Percentiles rank a stretch among this genome's conserved stretches.
Conservation (phyloP, 1,140 invertebrate genomes). For the Heliconius melpomene region DNA sequence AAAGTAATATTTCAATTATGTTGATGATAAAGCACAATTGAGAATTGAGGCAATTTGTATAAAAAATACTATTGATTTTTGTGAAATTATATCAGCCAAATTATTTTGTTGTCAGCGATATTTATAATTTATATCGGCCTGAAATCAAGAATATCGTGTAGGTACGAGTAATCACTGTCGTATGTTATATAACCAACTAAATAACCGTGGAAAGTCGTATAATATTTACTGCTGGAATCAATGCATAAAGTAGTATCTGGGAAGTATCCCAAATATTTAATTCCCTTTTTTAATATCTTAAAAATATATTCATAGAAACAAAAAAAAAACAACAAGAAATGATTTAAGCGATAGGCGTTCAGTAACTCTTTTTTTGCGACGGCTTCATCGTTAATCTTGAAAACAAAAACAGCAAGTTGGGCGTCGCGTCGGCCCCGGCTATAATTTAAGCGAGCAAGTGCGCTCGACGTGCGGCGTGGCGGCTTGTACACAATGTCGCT, state of each 20-base stretch:
- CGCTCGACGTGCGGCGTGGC: slow-evolving; percentile 58
- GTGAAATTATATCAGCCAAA: too few relatives aligned
- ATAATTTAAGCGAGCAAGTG: slow-evolving; percentile 74
- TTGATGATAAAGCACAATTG: neutral
- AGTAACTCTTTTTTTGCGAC: slow-evolving; percentile 69
- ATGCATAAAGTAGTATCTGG: too few relatives aligned
- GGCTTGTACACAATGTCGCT: slow-evolving; percentile 33
- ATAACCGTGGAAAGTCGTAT: too few relatives aligned
- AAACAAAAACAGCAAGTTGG: slow-evolving; percentile 72
- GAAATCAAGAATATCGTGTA: too few relatives aligned
- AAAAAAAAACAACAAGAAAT: slow-evolving; percentile 62
- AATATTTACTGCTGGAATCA: too few relatives aligned
- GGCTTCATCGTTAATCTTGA: slow-evolving; percentile 76
- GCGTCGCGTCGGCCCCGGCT: slow-evolving; percentile 55
- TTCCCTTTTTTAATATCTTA: neutral
- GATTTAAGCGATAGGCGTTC: slow-evolving; percentile 67
- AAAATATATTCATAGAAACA: neutral
- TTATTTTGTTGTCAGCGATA: too few relatives aligned
- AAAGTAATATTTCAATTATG: slow-evolving; percentile 1
- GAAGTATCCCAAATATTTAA: too few relatives aligned
- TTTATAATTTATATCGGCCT: too few relatives aligned
- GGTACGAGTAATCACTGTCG: too few relatives aligned
- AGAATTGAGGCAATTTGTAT: neutral
- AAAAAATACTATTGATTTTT: too few relatives aligned
- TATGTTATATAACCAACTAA: too few relatives aligned